Evolutionary conservation across 1,140 invertebrate species (phyloP), one percentile per base, ranked within the genome.

Genomic region (Brachionus calyciflorus): DNA sequence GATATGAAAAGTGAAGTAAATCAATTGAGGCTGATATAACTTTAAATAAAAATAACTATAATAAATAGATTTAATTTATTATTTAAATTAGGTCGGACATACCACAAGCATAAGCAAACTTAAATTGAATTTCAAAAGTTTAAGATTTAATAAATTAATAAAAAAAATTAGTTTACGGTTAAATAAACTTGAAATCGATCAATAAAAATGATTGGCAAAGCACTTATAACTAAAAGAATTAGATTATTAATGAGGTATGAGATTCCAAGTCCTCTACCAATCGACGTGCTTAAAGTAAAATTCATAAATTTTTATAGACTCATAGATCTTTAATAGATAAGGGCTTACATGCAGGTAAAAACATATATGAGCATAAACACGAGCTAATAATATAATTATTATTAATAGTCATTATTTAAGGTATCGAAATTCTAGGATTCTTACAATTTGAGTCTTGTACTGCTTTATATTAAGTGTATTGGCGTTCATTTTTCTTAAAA

Each of bases 401-500:
- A n/a, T n/a, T n/a, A 60, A 60, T 33, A 37, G 0, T 28, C n/a
- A n/a, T 60, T n/a, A 4, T 33, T 17, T 37, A 19, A 37, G 10
- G 3, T 3, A 14, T 30, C 14, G 3, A 60, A 9, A 9, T 37
- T 37, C n/a, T 37, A 12, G 21, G 37, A 60, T 7, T n/a, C n/a
- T 60, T 60, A 60, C 55, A 33, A 60, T 60, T 60, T 60, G 55
- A 60, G 37, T 60, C n/a, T 60, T 60, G 6, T 60, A 60, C 37
- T 60, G 55, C 17, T 60, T 60, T 9, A 37, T 33, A 60, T 60
- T 60, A 4, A 37, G 37, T 60, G 33, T 33, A 17, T 37, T 60
- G 17, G 19, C 28, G 19, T 33, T 17, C 55, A 60, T 40, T 37
- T 5, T 17, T n/a, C 24, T 49, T 19, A 49, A 49, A 49, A 49